Conservation (phyloP, 2,888 invertebrate species). For the Lutraria lutraria region DNA sequence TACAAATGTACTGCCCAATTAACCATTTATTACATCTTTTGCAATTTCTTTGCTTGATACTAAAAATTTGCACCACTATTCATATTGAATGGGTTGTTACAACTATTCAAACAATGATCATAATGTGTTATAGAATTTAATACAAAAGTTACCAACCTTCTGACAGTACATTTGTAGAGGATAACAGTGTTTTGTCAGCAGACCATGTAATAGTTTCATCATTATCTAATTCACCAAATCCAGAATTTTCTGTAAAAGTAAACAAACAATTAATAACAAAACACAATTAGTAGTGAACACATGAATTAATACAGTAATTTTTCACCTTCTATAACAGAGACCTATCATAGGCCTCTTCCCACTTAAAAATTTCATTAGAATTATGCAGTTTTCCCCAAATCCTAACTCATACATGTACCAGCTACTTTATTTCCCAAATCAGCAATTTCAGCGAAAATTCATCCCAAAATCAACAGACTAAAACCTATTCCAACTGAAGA, state of each 20-base stretch:
- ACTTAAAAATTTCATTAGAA: too few relatives aligned
- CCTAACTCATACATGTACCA: neutral
- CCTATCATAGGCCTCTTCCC: too few relatives aligned
- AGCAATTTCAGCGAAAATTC: too few relatives aligned
- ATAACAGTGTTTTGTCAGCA: neutral
- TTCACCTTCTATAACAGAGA: too few relatives aligned
- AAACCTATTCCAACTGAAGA: too few relatives aligned
- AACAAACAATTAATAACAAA: neutral
- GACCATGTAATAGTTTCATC: neutral
- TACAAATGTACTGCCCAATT: too few relatives aligned
- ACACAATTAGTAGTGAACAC: neutral
- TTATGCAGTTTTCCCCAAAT: neutral
- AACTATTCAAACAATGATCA: too few relatives aligned
- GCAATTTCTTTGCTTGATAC: too few relatives aligned
- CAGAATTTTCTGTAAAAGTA: constrained; percentile 15
- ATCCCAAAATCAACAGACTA: too few relatives aligned
- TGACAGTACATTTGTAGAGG: neutral
- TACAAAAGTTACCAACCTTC: neutral
- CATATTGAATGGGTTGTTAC: neutral
- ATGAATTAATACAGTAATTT: neutral
- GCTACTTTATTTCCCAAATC: too few relatives aligned
- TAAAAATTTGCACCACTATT: neutral
- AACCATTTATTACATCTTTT: too few relatives aligned
- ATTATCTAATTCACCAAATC: neutral
- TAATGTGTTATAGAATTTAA: neutral